Percentiles rank a stretch among this genome's conserved stretches.
Evolutionary conservation across 2,797 vertebrate genomes (phyloP).

Genomic region (Calcarius lapponicus): DNA sequence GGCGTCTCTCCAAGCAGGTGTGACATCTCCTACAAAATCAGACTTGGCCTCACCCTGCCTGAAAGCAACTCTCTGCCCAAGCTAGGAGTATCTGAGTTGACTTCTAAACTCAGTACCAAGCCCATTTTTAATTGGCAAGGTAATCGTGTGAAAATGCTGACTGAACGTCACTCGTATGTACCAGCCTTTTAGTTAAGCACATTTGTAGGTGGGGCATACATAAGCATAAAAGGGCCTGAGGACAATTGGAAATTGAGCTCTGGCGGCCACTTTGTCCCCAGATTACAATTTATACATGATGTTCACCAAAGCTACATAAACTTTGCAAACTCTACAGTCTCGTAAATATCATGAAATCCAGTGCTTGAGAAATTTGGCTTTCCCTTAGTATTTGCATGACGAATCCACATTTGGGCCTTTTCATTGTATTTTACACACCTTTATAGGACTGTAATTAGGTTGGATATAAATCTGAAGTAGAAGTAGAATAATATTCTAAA

Average conservation of each 20-base stretch:
- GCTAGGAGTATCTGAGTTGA: slow-evolving; percentile 69
- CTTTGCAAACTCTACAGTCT: background rate
- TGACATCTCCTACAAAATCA: slow-evolving; percentile 60
- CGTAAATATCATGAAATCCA: background rate
- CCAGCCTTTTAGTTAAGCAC: slow-evolving; percentile 45
- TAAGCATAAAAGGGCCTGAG: background rate
- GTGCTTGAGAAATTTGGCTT: background rate
- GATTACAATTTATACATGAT: background rate
- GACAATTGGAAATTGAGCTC: slow-evolving; percentile 31
- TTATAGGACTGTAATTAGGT: background rate
- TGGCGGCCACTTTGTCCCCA: slow-evolving; percentile 37
- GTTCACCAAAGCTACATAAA: background rate
- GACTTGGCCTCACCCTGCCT: slow-evolving; percentile 67
- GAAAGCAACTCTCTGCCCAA: slow-evolving; percentile 67
- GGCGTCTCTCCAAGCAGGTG: slow-evolving; percentile 69
- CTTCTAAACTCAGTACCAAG: slow-evolving; percentile 70
- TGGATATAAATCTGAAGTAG: background rate
- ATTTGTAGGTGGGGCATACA: slow-evolving; percentile 37
- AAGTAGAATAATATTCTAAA: background rate
- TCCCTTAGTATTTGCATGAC: background rate
- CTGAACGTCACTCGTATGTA: slow-evolving; percentile 28
- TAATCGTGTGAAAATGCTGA: slow-evolving; percentile 74
- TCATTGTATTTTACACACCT: background rate
- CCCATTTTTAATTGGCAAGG: slow-evolving; percentile 67
- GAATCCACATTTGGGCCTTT: background rate